Conservation (phyloP, 2,113 vertebrate species). For the Bos javanicus region DNA sequence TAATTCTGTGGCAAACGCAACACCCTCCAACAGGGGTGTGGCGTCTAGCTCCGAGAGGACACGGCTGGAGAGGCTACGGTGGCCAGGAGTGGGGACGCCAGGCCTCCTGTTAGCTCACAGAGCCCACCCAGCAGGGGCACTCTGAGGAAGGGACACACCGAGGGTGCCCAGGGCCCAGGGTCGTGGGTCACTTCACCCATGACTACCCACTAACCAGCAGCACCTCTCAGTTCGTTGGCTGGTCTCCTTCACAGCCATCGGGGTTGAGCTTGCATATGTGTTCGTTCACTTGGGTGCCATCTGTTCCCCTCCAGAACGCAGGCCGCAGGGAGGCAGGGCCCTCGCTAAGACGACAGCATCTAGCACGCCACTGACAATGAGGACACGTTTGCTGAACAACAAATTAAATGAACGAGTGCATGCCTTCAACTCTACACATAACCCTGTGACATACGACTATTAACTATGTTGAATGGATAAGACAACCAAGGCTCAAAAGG, state of each 20-base stretch:
- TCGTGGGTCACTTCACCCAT: neutral
- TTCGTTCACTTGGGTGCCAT: neutral
- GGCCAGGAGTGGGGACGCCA: neutral
- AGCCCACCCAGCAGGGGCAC: neutral
- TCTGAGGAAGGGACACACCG: neutral
- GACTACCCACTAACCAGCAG: neutral
- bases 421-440: neutral
- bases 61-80: neutral
- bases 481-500: neutral
- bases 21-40: neutral
- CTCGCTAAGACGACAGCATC: neutral
- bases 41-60: neutral
- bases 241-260: rapidly evolving
- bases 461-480: neutral
- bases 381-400: neutral
- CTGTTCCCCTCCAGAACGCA: neutral
- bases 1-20: neutral
- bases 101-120: neutral
- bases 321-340: neutral
- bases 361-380: neutral
- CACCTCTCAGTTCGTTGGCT: neutral
- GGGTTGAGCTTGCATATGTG: neutral
- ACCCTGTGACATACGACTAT: neutral
- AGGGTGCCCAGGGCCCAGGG: neutral
- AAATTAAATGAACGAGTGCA: neutral